Evolutionary conservation across 2,797 vertebrate species (phyloP).

Genomic region (Cetoscarus ocellatus): DNA sequence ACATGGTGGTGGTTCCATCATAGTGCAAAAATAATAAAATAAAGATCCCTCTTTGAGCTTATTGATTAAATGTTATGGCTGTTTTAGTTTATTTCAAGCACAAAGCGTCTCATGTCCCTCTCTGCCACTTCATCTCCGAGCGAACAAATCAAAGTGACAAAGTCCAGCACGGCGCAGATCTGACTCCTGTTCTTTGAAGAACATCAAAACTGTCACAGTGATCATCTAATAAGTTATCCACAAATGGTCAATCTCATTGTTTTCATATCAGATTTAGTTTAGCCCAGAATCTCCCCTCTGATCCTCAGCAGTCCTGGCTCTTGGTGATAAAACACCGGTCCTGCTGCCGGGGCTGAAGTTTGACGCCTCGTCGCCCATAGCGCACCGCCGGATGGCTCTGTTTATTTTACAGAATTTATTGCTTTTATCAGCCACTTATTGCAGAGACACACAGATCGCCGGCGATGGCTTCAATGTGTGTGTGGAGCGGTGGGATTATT

Average conservation of each 20-base stretch:
- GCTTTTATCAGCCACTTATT: constrained; percentile 82
- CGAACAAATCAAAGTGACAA: constrained; percentile 76
- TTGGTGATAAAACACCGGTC: constrained; percentile 66
- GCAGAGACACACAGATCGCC: constrained; percentile 72
- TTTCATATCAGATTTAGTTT: constrained; percentile 44
- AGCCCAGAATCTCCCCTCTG: constrained; percentile 51
- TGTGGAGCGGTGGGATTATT: constrained; percentile 67
- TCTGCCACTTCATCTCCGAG: constrained; percentile 72
- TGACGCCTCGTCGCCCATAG: constrained; percentile 80
- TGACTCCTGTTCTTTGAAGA: constrained; percentile 57
- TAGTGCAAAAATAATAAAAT: constrained; percentile 70
- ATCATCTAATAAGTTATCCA: constrained; percentile 61
- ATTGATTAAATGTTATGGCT: constrained; percentile 74
- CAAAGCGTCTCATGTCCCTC: constrained; percentile 71
- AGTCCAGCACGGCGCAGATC: constrained; percentile 73
- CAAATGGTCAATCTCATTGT: constrained; percentile 55
- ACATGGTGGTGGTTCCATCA: constrained; percentile 91
- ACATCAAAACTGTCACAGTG: constrained; percentile 83
- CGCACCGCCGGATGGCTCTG: constrained; percentile 68
- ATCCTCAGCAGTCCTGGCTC: constrained; percentile 62
- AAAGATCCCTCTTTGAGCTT: constrained; percentile 64
- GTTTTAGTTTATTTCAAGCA: constrained; percentile 63
- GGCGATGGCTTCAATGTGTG: constrained; percentile 51
- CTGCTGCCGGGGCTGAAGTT: constrained; percentile 82
- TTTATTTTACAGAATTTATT: constrained; percentile 80